Base-by-base conservation (phyloP, 2,797 vertebrate species). In the Acanthis flammea region DNA sequence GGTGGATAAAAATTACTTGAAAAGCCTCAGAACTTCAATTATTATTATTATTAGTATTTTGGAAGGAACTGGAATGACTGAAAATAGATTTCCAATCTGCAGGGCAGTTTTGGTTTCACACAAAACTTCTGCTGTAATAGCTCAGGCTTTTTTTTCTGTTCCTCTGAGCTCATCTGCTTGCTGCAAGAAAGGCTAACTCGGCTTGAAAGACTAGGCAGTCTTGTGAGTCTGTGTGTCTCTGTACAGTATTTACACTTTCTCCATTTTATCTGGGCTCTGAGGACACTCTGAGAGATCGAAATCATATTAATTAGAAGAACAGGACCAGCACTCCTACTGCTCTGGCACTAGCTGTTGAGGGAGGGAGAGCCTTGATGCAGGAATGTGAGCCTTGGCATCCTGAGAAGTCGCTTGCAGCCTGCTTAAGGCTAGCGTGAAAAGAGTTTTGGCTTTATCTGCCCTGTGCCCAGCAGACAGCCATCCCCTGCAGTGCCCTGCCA, bases 31-130 rank as follows among this genome's bases (percentile, higher is more conserved):
- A 96, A 95, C 79, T 95, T 94, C 90, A 95, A 93, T 95, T 95
- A 96, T 93, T 95, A 96, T 93, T 95, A 95, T 76, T 95, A 94
- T 3, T 94, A 94, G 92, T 91, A 90, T 94, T 96, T 96, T 94
- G 92, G 91, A 94, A 89, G 78, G 90, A 90, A 63, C 86, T 92
- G 68, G 78, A 90, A 88, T 77, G 66, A 92, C 92, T 74, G 91
- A 88, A 96, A 97, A 97, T 91, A 93, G 79, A 95, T 82, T 96
- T 97, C 86, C 87, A 92, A 93, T 94, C 92, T 95, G 92, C 89
- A 88, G 63, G 83, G 94, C 77, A 78, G 79, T 90, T 96, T 83
- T 84, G 65, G 86, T 92, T 95, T 95, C 77, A 77, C 65, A 82
- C 75, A 89, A 92, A 97, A 92, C 77, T 92, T 77, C 67, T 79